phyloP scores from a whole-genome alignment of 1,140 invertebrate species.

The Drosophila jambulina region DNA sequence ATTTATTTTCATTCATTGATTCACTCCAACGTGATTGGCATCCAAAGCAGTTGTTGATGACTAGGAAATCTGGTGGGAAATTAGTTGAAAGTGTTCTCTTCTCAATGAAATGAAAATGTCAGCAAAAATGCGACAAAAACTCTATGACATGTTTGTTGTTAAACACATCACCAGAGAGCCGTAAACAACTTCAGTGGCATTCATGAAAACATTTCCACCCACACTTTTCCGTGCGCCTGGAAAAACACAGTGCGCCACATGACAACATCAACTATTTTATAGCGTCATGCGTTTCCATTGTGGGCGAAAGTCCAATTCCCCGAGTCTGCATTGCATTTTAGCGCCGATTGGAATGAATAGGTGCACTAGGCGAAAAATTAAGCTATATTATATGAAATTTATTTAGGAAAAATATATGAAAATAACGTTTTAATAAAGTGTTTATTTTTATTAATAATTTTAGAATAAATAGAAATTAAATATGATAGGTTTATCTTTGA shows the following conservation, averaged over 20 bases:
- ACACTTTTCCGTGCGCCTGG: slow-evolving; percentile 51
- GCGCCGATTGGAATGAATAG: slow-evolving; percentile 31
- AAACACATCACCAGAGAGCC: slow-evolving; percentile 16
- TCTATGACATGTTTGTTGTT: slow-evolving; percentile 29
- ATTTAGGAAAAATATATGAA: not conserved
- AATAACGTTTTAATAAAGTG: not conserved
- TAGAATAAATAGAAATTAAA: not conserved
- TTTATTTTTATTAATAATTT: not conserved
- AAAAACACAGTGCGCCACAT: slow-evolving; percentile 10
- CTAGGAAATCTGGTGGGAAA: slow-evolving; percentile 7
- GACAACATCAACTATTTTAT: slow-evolving; percentile 34
- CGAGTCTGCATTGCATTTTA: slow-evolving; percentile 33
- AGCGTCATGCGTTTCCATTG: slow-evolving; percentile 57
- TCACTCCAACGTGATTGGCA: slow-evolving; percentile 60
- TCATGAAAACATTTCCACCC: slow-evolving; percentile 44
- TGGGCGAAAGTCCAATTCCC: slow-evolving; percentile 50
- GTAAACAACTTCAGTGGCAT: slow-evolving; percentile 43
- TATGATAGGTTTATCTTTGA: too few species aligned
- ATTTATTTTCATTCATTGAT: slow-evolving; percentile 45
- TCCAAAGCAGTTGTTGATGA: slow-evolving; percentile 30
- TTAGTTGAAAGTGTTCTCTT: slow-evolving; percentile 8
- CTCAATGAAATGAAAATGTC: slow-evolving; percentile 28
- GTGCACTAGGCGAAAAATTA: slow-evolving; percentile 5
- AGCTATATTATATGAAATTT: not conserved
- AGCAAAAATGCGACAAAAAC: slow-evolving; percentile 9